phyloP scores from a whole-genome alignment of 2,797 vertebrate genomes.

The Rhynchotus rufescens region DNA sequence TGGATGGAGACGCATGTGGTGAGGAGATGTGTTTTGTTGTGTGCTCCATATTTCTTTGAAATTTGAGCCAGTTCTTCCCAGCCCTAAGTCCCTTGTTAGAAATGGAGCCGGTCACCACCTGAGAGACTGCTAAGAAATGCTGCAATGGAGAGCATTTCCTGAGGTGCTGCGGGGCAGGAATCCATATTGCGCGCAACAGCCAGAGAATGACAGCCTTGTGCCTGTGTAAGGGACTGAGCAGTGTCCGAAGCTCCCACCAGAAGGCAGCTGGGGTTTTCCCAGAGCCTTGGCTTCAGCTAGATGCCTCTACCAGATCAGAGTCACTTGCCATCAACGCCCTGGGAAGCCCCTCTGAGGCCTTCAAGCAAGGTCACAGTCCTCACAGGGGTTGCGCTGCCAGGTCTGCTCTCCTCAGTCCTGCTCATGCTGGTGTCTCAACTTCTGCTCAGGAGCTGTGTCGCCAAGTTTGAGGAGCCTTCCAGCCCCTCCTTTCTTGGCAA shows the following conservation, averaged over 20 bases:
- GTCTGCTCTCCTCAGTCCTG: background rate
- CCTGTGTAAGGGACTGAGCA: background rate
- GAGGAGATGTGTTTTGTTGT: background rate
- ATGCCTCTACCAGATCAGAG: background rate
- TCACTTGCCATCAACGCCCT: background rate
- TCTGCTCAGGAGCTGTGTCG: background rate
- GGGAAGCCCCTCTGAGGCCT: background rate
- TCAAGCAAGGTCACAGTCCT: background rate
- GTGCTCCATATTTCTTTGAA: background rate
- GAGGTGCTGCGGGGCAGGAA: background rate
- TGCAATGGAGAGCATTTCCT: fast-evolving
- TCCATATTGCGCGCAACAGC: background rate
- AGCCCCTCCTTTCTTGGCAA: background rate
- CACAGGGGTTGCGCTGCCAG: fast-evolving
- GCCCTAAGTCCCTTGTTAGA: fast-evolving
- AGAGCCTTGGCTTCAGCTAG: background rate
- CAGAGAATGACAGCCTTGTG: background rate
- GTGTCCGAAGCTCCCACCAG: fast-evolving
- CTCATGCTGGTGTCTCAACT: background rate
- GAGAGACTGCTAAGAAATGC: background rate
- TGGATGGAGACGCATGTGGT: fast-evolving
- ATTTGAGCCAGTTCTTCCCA: background rate
- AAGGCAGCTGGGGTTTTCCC: background rate
- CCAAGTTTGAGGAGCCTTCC: background rate
- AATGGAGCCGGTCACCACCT: background rate